Evolutionary conservation across 2,113 vertebrate species (phyloP), one percentile per base, ranked within the genome.

Genomic region (Cepphus grylle): DNA sequence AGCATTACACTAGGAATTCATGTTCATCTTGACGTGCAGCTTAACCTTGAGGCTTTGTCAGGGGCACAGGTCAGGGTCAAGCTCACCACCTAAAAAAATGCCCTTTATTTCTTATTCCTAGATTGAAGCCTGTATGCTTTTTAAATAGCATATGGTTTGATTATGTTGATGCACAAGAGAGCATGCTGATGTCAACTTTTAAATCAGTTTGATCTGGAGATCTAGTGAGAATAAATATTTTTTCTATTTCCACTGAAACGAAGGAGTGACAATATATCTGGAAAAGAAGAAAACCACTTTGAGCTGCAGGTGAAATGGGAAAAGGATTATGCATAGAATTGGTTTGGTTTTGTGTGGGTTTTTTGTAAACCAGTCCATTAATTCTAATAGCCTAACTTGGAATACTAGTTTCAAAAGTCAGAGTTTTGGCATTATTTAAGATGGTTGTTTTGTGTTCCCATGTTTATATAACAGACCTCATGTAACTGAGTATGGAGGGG

Each of bases 391-490:
- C 38, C 55, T 78, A 62, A 55, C 58, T 81, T 80, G 18, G 34
- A 71, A 55, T 87, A 43, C 70, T 72, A 73, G 30, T 88, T 95
- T 85, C 53, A 65, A 76, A 92, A 93, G 80, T 86, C 59, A 61
- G 67, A 95, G 38, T 79, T 65, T 53, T 82, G 63, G n/a, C 85
- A 23, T 74, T 91, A 77, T 83, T 90, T 62, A 86, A 92, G 62
- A 83, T 26, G 26, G 42, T 86, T 72, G 25, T 73, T 97, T 95
- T 93, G 56, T 42, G 55, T 94, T 82, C 61, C 55, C n/a, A 11
- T 89, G 42, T 97, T 98, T 95, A 79, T 94, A 45, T 94, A 97
- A 95, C 71, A 94, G 90, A 85, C 80, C 82, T 88, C 81, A 62
- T 94, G 76, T 82, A 94, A 96, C 73, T 73, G 91, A 81, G 81